Evolutionary conservation across 2,797 vertebrate species (phyloP), one percentile per base, ranked within the genome.

Genomic region (Botia kubotai): DNA sequence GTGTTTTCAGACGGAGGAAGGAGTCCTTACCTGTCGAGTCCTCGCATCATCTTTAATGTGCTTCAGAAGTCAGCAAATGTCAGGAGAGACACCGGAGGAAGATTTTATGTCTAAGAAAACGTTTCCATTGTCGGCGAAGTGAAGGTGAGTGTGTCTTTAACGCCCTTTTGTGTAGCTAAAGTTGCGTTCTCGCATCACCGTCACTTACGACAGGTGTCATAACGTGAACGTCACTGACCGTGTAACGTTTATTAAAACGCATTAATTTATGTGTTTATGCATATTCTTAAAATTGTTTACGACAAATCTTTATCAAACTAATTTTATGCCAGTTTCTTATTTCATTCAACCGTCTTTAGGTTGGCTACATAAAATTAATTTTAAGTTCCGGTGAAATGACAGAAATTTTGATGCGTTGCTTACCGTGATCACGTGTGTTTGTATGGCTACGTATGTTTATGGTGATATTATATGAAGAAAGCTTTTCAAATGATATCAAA

Each of bases 141-240:
- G 14, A 65, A 11, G 77, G 77, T 79, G 53, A 72, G 60, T 66
- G 69, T 79, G 14, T 23, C 2, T 53, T 72, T 65, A 62, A 60
- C 39, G 33, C 62, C 1, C 55, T 39, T 68, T 4, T n/a, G 14
- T 43, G 63, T n/a, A 72, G 14, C 55, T 43, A 7, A 77, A 68
- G 50, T 77, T 57, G 0, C 19, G 33, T 26, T 13, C 23, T 33
- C 12, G 26, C 36, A 7, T 55, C 33, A 36, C 33, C 33, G 36
- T 2, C 36, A 43, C 50, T 67, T 68, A 67, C 19, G n/a, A 43
- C 19, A 8, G 13, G 62, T 39, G 26, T 60, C 13, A 48, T 69
- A 8, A 46, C 39, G 36, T 11, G 12, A 6, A 46, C 55, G 48
- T 63, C 10, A 55, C 19, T 23, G 4, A 23, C 46, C 33, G 33